Conservation (phyloP, 2,888 invertebrate species). For the Unio pictorum region DNA sequence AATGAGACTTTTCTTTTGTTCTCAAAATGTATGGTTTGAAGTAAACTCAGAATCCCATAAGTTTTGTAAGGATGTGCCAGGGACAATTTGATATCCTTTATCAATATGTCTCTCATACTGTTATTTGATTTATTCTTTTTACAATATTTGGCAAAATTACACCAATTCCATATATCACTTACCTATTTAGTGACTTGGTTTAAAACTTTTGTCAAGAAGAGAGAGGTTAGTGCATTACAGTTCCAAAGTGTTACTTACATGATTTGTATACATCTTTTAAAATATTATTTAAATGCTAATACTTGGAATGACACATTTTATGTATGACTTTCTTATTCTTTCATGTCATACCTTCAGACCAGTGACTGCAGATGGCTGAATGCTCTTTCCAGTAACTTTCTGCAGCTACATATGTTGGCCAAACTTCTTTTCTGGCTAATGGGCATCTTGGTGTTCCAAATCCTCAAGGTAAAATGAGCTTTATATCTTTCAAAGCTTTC, state of each 20-base stretch:
- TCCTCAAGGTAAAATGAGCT: no score
- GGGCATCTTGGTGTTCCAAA: no score
- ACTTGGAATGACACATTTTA: no score
- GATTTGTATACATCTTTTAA: no score
- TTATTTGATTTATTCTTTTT: not conserved
- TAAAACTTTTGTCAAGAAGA: not conserved
- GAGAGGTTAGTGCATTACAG: not conserved
- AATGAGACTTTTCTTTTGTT: no score
- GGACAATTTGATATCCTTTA: not conserved
- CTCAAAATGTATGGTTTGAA: not conserved
- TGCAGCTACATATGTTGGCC: constrained; percentile 31
- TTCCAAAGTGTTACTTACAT: not conserved
- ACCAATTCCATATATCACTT: not conserved
- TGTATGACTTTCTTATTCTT: no score
- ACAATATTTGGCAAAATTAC: no score
- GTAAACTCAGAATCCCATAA: not conserved
- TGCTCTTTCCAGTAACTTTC: constrained; percentile 14
- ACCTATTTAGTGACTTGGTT: no score
- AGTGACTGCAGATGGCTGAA: constrained; percentile 32
- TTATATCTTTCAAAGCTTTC: no score
- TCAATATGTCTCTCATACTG: not conserved
- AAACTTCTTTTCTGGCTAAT: constrained; percentile 36
- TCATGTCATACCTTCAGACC: constrained; percentile 16
- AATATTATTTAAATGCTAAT: no score
- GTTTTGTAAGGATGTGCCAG: not conserved